Base-by-base conservation (phyloP, 1,140 invertebrate species). In the Goniozus legneri region DNA sequence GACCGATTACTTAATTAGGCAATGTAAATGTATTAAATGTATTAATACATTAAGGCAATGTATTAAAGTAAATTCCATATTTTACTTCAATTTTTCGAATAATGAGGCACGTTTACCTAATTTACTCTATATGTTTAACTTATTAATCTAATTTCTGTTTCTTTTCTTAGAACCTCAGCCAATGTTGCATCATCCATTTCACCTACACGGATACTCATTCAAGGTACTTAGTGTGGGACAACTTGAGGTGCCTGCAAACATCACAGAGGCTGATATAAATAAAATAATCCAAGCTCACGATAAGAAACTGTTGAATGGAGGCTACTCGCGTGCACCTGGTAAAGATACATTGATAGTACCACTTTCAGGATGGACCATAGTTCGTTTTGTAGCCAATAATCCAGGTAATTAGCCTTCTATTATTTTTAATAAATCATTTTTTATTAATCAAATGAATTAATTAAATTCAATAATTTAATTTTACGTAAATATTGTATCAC, bases 341-440 rank as follows among this genome's bases (percentile, higher is more conserved):
- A 65, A 64, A 52, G 64, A 65, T 33, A 62, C 59, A 0, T 71
- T 86, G 19, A 80, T 84, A n/a, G 82, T 87, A 20, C 84, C 85
- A 1, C 83, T 82, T 52, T 84, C 84, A 51, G 85, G 85, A 57
- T 87, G 84, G 57, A 81, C 82, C n/a, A 82, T 86, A 16, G 67
- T 87, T 58, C 79, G 85, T 52, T 82, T 86, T 58, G 81, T 80
- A 54, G 84, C 85, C 33, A 77, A 84, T 56, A 87, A 87, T 75
- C 84, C 85, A 62, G 84, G 82, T 83, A 67, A 54, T 27, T 41
- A 46, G 42, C 34, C 8, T 27, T 6, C 10, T 27, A 6, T n/a
- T 41, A 14, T 41, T 16, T 12, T 18, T 3, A 2, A 3, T 4
- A 14, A 12, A 27, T 18, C 3, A n/a, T 15, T 18, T 38, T n/a